Conservation (phyloP, 2,797 vertebrate species). For the Lutjanus argentimaculatus region DNA sequence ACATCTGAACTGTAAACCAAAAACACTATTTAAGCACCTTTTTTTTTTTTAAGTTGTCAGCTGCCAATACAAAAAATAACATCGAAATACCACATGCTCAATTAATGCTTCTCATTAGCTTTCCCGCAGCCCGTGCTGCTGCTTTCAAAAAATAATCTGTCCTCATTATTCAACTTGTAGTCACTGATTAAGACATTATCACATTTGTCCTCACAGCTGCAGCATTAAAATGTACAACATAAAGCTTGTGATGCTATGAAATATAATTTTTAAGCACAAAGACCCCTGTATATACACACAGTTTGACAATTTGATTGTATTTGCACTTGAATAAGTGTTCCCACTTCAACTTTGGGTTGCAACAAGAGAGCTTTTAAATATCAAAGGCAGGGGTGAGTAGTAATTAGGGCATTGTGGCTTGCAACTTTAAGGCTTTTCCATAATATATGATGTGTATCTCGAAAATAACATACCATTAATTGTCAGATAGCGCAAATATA, state of each 20-base stretch:
- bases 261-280: neutral
- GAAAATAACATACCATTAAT: no score
- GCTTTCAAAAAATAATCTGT: neutral
- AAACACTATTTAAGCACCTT: neutral
- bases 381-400: neutral
- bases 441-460: no score
- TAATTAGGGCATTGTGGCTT: no score
- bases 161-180: neutral
- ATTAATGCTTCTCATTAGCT: neutral
- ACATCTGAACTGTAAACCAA: neutral
- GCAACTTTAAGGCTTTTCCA: no score
- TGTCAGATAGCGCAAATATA: no score
- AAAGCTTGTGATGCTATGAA: neutral
- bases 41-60: neutral
- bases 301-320: neutral
- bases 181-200: neutral
- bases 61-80: no score
- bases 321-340: neutral
- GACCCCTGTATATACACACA: neutral
- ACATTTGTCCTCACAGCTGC: neutral
- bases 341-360: neutral
- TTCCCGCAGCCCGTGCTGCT: neutral
- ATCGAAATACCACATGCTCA: neutral
- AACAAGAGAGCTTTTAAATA: neutral
- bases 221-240: neutral